Base-by-base conservation (phyloP, 2,888 invertebrate genomes). In the Lypha dubia region DNA sequence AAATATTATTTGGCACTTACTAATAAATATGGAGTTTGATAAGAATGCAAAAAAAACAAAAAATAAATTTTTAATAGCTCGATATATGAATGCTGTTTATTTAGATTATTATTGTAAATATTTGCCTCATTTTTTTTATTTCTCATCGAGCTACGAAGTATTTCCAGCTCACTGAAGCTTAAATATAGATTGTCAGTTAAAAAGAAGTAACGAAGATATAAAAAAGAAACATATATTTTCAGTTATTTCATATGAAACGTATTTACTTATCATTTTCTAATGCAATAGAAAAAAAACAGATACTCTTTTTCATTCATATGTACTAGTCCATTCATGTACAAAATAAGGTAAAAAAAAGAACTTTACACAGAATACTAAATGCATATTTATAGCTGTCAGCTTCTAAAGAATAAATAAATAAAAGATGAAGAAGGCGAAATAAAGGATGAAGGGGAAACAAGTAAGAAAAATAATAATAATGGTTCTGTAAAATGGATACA, bases 351-450 rank as follows among this genome's bases (percentile, higher is more conserved):
- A 71, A 79, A 71, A 79, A 80, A 76, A 80, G 76, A 73, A 84
- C 73, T 84, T 84, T 80, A 71, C 67, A 80, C 41, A 73, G 80
- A 53, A 62, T 77, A 84, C 73, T 80, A 80, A 84, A 84, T 84
- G 73, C 80, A 84, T 84, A 84, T 84, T 84, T 84, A 84, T 80
- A 77, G 73, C 76, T 80, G 84, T 73, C 84, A 80, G 73, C 60
- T 62, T n/a, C 9, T 13, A 46, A 44, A 62, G 24, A 65, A 71
- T 32, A 65, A 41, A 67, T 38, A 74, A 67, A 51, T 67, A 58
- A 44, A 35, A 35, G 41, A 22, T 49, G 35, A 46, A 53, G 9
- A 38, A 17, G 35, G 15, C 22, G 7, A 35, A 9, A 1, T 28
- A 32, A 17, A 6, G 13, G n/a, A 13, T n/a, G n/a, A 32, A 8